These are phyloP conservation scores for Tragopan temminckii DNA, from an alignment of 2,797 vertebrate species.

Conservation along the genomic window DNA sequence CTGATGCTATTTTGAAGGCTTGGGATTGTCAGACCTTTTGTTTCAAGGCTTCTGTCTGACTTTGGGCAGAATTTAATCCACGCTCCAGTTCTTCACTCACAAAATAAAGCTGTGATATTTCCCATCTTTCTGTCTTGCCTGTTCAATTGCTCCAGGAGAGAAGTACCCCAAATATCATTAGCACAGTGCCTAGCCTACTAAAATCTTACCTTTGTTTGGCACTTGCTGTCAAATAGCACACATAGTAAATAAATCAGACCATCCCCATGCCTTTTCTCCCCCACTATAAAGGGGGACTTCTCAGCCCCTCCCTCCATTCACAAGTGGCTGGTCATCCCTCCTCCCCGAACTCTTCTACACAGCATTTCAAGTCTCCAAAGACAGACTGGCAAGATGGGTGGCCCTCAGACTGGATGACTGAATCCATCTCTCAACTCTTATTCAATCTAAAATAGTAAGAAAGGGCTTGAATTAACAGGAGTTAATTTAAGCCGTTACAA, in stretches of 20 bases:
- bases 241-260: neutral
- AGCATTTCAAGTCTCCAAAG: neutral
- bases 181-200: neutral
- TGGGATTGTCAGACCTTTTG: neutral
- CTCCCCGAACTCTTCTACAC: neutral
- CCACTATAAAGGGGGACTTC: neutral
- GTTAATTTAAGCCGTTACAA: constrained; percentile 52
- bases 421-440: constrained; percentile 17
- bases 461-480: constrained; percentile 24
- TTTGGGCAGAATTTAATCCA: neutral
- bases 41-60: neutral
- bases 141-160: neutral
- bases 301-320: neutral
- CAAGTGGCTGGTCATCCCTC: neutral
- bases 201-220: neutral
- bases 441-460: neutral
- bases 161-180: neutral
- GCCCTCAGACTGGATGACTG: neutral
- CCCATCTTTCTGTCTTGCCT: neutral
- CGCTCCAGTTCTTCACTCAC: neutral
- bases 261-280: neutral
- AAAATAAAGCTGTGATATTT: neutral
- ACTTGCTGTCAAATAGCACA: neutral
- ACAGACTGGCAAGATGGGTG: neutral
- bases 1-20: neutral